Percentiles rank a stretch among this genome's conserved stretches.
These are phyloP conservation scores for Diadema setosum DNA, from an alignment of 35 echinoderm and acorn worm genomes.

Conservation along the genomic window DNA sequence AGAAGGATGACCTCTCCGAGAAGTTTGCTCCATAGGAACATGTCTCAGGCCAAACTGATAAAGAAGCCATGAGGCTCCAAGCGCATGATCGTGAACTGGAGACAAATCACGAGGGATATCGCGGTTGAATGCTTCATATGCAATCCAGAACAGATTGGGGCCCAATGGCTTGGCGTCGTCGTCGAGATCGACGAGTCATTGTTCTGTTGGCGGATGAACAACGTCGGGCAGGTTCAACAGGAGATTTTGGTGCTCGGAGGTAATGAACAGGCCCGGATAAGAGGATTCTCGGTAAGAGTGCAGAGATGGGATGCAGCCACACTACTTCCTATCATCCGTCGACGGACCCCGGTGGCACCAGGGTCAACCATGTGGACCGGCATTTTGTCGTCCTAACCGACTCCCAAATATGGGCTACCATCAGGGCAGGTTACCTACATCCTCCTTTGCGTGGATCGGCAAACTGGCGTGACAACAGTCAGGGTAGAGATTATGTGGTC, in stretches of 20 bases:
- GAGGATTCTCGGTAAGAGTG: constrained; percentile 10
- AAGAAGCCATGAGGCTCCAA: too few relatives aligned
- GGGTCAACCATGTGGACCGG: constrained; percentile 25
- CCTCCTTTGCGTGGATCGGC: constrained; percentile 25
- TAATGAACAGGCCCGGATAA: background rate
- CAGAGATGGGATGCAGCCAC: background rate
- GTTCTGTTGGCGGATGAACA: background rate
- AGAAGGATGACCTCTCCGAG: too few relatives aligned
- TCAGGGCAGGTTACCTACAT: constrained; percentile 20
- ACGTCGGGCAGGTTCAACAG: background rate
- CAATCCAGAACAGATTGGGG: background rate
- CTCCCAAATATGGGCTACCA: background rate
- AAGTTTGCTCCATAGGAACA: too few relatives aligned
- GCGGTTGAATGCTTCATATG: background rate
- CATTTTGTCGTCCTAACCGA: background rate
- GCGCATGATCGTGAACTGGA: too few relatives aligned
- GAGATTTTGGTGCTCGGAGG: constrained; percentile 7
- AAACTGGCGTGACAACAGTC: background rate
- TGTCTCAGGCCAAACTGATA: too few relatives aligned
- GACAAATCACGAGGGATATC: too few relatives aligned
- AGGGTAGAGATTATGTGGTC: constrained; percentile 28
- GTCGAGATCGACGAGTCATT: background rate
- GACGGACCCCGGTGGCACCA: background rate
- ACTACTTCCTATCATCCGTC: constrained; percentile 28
- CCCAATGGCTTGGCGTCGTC: background rate